Base-by-base conservation (phyloP, 2,113 vertebrate genomes). In the Pteruthius melanotis region DNA sequence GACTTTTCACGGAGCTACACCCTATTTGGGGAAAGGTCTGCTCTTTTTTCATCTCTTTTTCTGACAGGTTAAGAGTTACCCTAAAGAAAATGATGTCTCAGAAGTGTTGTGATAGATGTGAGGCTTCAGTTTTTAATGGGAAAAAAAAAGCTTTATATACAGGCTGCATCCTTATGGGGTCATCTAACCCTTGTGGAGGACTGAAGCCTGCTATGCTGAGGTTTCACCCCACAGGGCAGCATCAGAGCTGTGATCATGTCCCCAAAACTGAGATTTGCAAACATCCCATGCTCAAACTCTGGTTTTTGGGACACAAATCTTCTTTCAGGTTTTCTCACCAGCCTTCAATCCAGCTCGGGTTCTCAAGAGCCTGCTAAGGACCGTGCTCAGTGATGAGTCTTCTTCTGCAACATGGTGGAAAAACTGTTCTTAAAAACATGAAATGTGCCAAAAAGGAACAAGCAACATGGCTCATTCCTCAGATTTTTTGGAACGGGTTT, bases 401-500 rank as follows among this genome's bases (percentile, higher is more conserved):
- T 53, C 37, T 50, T 71, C 75, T 54, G n/a, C 53, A 76, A n/a
- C 47, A 70, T 5, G 50, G 45, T 74, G 68, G 84, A 24, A 90
- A 93, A 82, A 35, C 5, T 65, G 40, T 50, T 74, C 30, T 42
- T 47, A 47, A 88, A 80, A 80, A 28, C 7, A 31, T 3, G 13
- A 69, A 80, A 86, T 6, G 40, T 63, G 90, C 93, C 87, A 91
- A 70, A 35, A 80, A 90, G 71, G 80, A 86, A 31, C 16, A 47
- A 84, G 59, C 63, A 56, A 39, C 65, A 35, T 5, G 49, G 70
- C n/a, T 83, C 84, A 44, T 83, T 89, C 53, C 54, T 95, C 28
- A 27, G 1, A 18, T 52, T 45, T 80, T 89, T 95, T 72, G 14
- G 59, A 89, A 74, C 2, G 3, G 74, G 13, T 26, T 44, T 76